Base-by-base conservation (phyloP, 2,113 vertebrate species). In the Dendropsophus ebraccatus region DNA sequence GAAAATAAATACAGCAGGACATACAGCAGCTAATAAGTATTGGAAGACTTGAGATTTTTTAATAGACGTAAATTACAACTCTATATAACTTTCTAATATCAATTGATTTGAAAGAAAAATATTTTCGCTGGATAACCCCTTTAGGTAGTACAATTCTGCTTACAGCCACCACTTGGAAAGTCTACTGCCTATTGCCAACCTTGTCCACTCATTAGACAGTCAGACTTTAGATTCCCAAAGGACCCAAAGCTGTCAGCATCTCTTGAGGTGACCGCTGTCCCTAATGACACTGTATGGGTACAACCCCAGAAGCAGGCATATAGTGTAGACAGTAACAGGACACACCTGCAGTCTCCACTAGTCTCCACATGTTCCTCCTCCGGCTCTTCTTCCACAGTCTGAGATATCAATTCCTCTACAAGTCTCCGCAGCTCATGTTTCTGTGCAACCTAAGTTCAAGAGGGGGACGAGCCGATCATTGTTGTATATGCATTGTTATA, bases 351-450 rank as follows among this genome's bases (percentile, higher is more conserved):
- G 0, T 50, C n/a, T 30, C 16, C 62, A 30, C 23, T 82, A 1
- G 25, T 49, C 21, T 70, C 21, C 16, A 35, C 47, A 12, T n/a
- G 7, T 23, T 28, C 25, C 35, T 84, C 56, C 41, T 50, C 6
- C 1, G 47, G 30, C 28, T 79, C 50, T 19, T 21, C 49, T 9
- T 25, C 21, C 49, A 30, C 49, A 45, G 8, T 12, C 92, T 92
- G 93, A 45, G 79, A 58, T 92, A 94, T 92, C 90, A 96, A 92
- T 91, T 94, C 93, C 90, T 91, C 91, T 37, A 85, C 6, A 8
- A 12, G 60, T 30, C 41, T 25, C 86, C 94, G 94, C 90, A 95
- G 93, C 91, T 95, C 94, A 91, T 89, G 93, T 93, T 95, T 96
- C 89, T 88, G 95, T 76, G 91, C 95, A 90, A 96, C 93, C 95